phyloP scores from a whole-genome alignment of 1,140 invertebrate genomes.

The Pomacea maculata region DNA sequence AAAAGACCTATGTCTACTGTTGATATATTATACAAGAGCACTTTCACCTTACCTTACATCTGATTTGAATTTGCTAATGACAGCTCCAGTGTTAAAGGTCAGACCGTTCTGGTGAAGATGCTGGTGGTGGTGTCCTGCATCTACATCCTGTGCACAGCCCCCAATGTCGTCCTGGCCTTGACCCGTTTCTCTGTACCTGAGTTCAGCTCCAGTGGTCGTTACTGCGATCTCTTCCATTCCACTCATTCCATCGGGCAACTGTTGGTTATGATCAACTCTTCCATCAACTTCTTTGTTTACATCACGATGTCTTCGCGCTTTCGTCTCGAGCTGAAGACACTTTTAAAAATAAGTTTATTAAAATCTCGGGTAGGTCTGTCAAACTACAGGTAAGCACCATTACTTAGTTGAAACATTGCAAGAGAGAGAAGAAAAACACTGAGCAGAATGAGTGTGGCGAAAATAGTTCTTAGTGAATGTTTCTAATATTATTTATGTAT shows the following conservation, averaged over 20 bases:
- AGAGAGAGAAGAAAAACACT: too few species aligned
- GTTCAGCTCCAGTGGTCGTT: background rate
- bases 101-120: constrained; percentile 11
- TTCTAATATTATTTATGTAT: too few species aligned
- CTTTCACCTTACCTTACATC: too few species aligned
- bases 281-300: background rate
- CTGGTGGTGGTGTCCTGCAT: constrained; percentile 14
- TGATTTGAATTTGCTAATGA: too few species aligned
- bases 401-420: too few species aligned
- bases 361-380: too few species aligned
- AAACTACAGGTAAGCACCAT: too few species aligned
- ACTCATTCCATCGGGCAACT: background rate
- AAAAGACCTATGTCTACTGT: too few species aligned
- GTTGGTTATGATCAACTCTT: constrained; percentile 3
- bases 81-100: background rate
- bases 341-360: too few species aligned
- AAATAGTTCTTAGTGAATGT: too few species aligned
- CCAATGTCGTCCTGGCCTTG: constrained; percentile 15
- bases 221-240: constrained; percentile 13
- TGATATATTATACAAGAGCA: too few species aligned
- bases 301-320: constrained; percentile 9
- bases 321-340: background rate
- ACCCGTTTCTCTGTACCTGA: background rate
- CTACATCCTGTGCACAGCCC: constrained; percentile 13
- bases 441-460: too few species aligned